These are phyloP conservation scores for Discoglossus pictus DNA, from an alignment of 2,797 vertebrate species.

Conservation along the genomic window DNA sequence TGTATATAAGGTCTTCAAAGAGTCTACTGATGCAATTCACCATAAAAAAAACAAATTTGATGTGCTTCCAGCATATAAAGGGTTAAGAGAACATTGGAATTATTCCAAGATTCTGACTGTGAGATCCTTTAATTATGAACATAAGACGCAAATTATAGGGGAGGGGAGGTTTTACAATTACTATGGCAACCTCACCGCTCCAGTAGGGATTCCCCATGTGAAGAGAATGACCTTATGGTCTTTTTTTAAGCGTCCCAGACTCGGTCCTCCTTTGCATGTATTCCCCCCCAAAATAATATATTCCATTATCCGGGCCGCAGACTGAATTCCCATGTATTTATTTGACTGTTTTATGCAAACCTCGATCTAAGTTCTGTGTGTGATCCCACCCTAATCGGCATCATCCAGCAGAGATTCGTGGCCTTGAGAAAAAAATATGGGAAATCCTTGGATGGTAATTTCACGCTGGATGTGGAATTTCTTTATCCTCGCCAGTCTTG, in stretches of 20 bases:
- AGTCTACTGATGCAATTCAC: too few species aligned
- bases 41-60: not conserved
- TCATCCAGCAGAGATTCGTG: conserved; percentile 16
- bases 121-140: conserved; percentile 13
- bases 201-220: conserved; percentile 62
- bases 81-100: conserved; percentile 25
- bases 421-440: not conserved
- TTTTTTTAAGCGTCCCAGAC: conserved; percentile 63
- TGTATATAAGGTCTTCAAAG: too few species aligned
- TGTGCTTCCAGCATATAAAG: not conserved
- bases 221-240: conserved; percentile 70
- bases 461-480: not conserved
- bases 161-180: conserved; percentile 45
- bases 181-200: conserved; percentile 58
- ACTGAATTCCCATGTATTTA: conserved; percentile 29
- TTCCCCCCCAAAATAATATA: conserved; percentile 59
- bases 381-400: conserved; percentile 29
- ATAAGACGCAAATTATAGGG: conserved; percentile 41
- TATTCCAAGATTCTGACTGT: conserved; percentile 35
- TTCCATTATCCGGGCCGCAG: conserved; percentile 21
- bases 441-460: conserved; percentile 12
- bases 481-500: not conserved
- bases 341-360: conserved; percentile 16
- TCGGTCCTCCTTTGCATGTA: conserved; percentile 66
- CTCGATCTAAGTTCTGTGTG: conserved; percentile 2